Conservation (phyloP, 2,113 vertebrate genomes). For the Protobothrops flavoviridis region DNA sequence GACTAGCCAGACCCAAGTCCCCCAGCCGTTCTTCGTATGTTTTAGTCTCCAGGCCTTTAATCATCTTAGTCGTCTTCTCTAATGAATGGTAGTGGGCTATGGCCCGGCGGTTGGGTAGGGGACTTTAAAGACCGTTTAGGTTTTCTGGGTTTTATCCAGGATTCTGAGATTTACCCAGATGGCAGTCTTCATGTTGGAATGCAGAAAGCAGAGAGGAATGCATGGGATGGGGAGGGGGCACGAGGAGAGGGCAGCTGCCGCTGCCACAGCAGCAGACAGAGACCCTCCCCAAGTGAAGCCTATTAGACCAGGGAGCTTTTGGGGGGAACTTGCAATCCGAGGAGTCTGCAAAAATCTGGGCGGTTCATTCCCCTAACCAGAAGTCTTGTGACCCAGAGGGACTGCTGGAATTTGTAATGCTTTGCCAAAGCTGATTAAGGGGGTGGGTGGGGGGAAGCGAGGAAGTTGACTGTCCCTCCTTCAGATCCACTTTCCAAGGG, state of each 20-base stretch:
- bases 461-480: too few relatives aligned
- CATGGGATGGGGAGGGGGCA: too few relatives aligned
- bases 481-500: not conserved
- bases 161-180: not conserved
- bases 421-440: rapidly evolving
- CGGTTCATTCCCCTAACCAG: not conserved
- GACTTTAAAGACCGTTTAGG: too few relatives aligned
- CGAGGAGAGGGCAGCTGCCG: not conserved
- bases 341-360: not conserved
- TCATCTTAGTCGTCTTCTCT: too few relatives aligned
- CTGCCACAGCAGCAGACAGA: not conserved
- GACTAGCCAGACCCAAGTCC: too few relatives aligned
- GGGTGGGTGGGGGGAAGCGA: not conserved
- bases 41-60: too few relatives aligned
- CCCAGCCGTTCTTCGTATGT: too few relatives aligned
- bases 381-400: constrained; percentile 36
- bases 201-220: not conserved
- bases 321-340: not conserved
- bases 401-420: constrained; percentile 17
- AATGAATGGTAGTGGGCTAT: too few relatives aligned
- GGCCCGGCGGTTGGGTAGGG: too few relatives aligned
- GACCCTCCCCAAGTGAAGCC: not conserved
- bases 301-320: not conserved
- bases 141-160: not conserved
- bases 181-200: not conserved